Conservation (phyloP, 2,797 vertebrate species). For the Chelmon rostratus region DNA sequence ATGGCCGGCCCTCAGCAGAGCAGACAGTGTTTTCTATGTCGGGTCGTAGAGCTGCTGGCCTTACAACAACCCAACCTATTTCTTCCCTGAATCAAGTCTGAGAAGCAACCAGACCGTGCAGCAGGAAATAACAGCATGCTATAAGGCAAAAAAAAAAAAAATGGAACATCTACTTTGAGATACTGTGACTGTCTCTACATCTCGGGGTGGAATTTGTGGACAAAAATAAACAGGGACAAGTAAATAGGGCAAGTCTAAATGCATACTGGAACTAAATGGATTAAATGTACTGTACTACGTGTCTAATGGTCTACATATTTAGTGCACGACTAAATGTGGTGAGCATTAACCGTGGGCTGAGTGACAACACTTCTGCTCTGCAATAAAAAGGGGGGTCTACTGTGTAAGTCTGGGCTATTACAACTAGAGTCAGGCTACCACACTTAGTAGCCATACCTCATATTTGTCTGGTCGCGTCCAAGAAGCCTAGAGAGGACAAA, state of each 20-base stretch:
- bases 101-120: constrained; percentile 47
- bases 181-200: not conserved
- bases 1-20: constrained; percentile 63
- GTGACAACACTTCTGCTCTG: constrained; percentile 77
- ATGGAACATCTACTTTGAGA: constrained; percentile 23
- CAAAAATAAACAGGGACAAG: constrained; percentile 51
- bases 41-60: constrained; percentile 33
- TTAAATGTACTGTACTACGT: constrained; percentile 64
- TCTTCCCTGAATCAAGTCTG: constrained; percentile 10
- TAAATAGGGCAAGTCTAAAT: constrained; percentile 64
- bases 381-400: constrained; percentile 54
- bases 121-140: constrained; percentile 45
- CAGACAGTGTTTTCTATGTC: constrained; percentile 65
- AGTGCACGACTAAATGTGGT: constrained; percentile 39
- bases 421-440: constrained; percentile 84
- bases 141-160: not conserved
- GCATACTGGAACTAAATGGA: constrained; percentile 71
- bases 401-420: constrained; percentile 55
- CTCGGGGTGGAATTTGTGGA: constrained; percentile 8
- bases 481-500: constrained; percentile 96
- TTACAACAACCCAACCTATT: constrained; percentile 27
- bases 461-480: constrained; percentile 98
- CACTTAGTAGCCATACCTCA: constrained; percentile 94
- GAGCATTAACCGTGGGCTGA: constrained; percentile 46
- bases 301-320: constrained; percentile 64